Evolutionary conservation across 2,797 vertebrate genomes (phyloP).

Genomic region (Poeciliopsis gracilis): DNA sequence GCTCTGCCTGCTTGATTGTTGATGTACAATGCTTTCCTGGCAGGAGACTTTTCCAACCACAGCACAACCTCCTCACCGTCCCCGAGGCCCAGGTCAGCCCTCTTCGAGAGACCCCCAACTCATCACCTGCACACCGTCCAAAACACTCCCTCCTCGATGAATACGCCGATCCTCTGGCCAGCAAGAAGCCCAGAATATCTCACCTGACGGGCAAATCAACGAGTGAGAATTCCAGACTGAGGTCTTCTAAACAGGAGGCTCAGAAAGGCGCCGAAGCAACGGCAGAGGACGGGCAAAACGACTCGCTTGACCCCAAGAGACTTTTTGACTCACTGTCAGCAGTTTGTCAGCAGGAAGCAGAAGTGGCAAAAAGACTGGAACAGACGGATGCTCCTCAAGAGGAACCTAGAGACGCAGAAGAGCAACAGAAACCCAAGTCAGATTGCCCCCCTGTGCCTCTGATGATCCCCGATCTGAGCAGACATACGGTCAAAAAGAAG

Average conservation of each 20-base stretch:
- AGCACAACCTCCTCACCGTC: conserved; percentile 76
- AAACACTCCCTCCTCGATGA: conserved; percentile 83
- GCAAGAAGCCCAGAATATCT: conserved; percentile 89
- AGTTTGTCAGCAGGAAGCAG: conserved; percentile 74
- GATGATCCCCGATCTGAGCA: conserved; percentile 26
- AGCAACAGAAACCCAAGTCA: conserved; percentile 41
- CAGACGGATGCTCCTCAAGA: conserved; percentile 66
- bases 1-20: not conserved
- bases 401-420: conserved; percentile 39
- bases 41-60: conserved; percentile 87
- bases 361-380: conserved; percentile 64
- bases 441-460: conserved; percentile 37
- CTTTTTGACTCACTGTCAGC: conserved; percentile 82
- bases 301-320: conserved; percentile 73
- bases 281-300: conserved; percentile 39
- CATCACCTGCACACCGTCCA: conserved; percentile 82
- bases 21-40: not conserved
- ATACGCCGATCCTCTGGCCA: conserved; percentile 85
- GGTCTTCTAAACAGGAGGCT: conserved; percentile 60
- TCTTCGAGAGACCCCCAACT: conserved; percentile 81
- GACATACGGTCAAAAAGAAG: conserved; percentile 52
- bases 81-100: conserved; percentile 85
- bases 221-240: conserved; percentile 68
- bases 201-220: conserved; percentile 80
- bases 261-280: conserved; percentile 5